Evolutionary conservation across 2,113 vertebrate species (phyloP), one percentile per base, ranked within the genome.

Genomic region (Vanacampus margaritifer): DNA sequence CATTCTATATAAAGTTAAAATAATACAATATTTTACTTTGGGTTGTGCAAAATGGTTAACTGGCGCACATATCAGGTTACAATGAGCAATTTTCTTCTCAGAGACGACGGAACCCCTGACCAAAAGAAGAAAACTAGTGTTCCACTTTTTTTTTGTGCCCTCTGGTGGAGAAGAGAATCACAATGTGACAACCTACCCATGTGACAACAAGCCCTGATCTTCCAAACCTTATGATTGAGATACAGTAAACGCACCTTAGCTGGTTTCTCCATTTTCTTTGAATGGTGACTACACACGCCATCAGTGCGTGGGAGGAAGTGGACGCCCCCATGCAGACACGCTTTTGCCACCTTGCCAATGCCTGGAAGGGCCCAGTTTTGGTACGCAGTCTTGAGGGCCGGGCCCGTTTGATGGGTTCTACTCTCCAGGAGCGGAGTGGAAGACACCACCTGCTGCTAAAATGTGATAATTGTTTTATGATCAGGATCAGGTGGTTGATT

Each of bases 271-370:
- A 69, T 84, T 71, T 93, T 91, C 62, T 91, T 88, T 65, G 80
- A 57, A 77, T 82, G 89, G 71, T 69, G 86, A 82, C 87, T 84
- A 41, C 76, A 87, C 23, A 46, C 65, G 24, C 56, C 77, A 39
- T 87, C 87, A 68, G 80, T 84, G 74, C 60, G 62, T n/a, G 86
- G 86, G 67, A 83, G 86, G 68, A 73, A 82, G 80, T 87, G 76
- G 86, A 82, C 24, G 37, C 58, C 64, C 32, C 65, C 64, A 35
- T 59, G 85, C 66, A 84, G 80, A 64, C 48, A 54, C 73, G 90
- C 89, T 71, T 88, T 88, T 51, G 73, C 86, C 59, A 78, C 77
- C 90, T 92, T 89, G 75, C 72, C 80, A 74, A 92, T 81, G 67
- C 84, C 75, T 54, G 89, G 83, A 45, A 80, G 64, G 65, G 78